A percentile compares a stretch with the other conserved stretches of the same genome.
Conservation (phyloP, 2,888 invertebrate genomes). For the Andrena marginata region DNA sequence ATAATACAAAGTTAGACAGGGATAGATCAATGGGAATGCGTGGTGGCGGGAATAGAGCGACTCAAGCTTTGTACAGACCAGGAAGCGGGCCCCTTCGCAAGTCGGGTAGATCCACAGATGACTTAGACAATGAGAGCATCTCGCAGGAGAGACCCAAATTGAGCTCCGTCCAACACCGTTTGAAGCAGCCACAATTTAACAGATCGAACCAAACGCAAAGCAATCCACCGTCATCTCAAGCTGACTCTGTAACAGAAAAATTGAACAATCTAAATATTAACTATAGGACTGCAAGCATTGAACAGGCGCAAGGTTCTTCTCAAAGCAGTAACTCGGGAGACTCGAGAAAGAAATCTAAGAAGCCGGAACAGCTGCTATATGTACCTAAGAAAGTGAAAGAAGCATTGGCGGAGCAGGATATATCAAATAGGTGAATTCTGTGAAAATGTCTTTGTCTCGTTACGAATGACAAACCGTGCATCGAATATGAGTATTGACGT, state of each 20-base stretch:
- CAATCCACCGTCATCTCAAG: conserved; percentile 68
- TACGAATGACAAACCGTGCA: background rate
- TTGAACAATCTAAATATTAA: conserved; percentile 78
- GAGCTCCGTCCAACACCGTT: conserved; percentile 79
- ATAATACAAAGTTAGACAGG: conserved; percentile 76
- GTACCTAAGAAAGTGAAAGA: conserved; percentile 86
- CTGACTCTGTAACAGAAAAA: conserved; percentile 77
- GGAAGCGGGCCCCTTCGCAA: conserved; percentile 91
- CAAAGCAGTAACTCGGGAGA: conserved; percentile 73
- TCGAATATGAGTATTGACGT: conserved; percentile 7
- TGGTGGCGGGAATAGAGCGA: conserved; percentile 88
- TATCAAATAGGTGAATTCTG: conserved; percentile 78
- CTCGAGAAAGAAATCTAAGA: conserved; percentile 82
- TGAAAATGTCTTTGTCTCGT: conserved; percentile 22
- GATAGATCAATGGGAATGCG: conserved; percentile 85
- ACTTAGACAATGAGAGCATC: conserved; percentile 85
- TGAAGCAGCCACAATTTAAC: conserved; percentile 76
- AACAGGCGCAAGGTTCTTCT: conserved; percentile 72
- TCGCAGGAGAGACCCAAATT: conserved; percentile 76
- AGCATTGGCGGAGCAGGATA: conserved; percentile 83
- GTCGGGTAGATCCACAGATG: conserved; percentile 88
- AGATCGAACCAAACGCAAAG: conserved; percentile 70
- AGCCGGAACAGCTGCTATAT: conserved; percentile 87
- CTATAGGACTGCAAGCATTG: conserved; percentile 77
- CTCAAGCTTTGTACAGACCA: conserved; percentile 90